These are phyloP conservation scores for Chunga burmeisteri DNA, from an alignment of 2,113 vertebrate species.

Conservation along the genomic window DNA sequence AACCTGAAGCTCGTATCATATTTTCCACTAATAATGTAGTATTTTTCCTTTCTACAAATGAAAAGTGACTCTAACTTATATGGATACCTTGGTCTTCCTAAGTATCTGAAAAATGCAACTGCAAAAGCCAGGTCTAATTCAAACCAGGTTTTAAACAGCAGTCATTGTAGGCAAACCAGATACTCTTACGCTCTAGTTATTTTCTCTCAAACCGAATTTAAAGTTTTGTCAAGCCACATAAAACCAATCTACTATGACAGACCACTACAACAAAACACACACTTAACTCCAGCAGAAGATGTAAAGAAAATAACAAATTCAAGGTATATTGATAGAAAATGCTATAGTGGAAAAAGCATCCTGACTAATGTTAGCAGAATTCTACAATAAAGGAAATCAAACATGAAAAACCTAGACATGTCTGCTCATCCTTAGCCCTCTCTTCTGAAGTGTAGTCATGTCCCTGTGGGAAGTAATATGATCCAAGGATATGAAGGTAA, in stretches of 20 bases:
- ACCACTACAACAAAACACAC: background rate
- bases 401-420: background rate
- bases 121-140: background rate
- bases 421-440: background rate
- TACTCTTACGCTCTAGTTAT: background rate
- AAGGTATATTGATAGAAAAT: background rate
- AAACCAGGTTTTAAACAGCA: background rate
- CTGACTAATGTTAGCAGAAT: background rate
- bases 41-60: background rate
- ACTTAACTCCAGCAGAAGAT: background rate
- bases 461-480: constrained; percentile 9
- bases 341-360: background rate
- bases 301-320: background rate
- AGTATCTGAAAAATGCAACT: background rate
- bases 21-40: background rate
- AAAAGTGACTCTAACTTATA: background rate
- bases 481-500: background rate
- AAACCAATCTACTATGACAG: background rate
- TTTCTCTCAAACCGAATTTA: background rate
- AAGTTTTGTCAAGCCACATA: background rate
- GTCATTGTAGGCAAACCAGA: background rate
- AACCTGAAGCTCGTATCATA: rapidly evolving
- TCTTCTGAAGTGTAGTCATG: background rate
- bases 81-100: background rate
- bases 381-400: background rate